phyloP scores from a whole-genome alignment of 2,888 invertebrate genomes.

The Sycophila texana region DNA sequence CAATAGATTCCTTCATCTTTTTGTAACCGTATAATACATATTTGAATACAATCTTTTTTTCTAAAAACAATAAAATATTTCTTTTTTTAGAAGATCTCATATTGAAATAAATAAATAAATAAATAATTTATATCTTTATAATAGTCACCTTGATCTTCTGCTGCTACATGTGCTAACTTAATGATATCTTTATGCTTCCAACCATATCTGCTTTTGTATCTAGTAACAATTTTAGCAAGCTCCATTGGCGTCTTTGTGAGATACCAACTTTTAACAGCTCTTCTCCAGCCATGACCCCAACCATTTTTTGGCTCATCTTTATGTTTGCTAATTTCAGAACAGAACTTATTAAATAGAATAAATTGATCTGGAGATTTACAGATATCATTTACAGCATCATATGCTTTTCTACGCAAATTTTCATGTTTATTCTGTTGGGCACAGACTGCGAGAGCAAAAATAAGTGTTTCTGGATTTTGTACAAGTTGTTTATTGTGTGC shows the following conservation, averaged over 20 bases:
- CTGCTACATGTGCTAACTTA: conserved; percentile 78
- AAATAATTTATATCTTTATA: not conserved
- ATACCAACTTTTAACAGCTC: conserved; percentile 82
- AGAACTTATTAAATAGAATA: conserved; percentile 80
- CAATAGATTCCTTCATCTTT: conserved; percentile 72
- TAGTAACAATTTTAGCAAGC: conserved; percentile 81
- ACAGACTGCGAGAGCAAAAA: conserved; percentile 82
- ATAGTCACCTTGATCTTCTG: conserved; percentile 59
- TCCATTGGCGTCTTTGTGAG: conserved; percentile 79
- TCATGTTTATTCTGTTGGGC: conserved; percentile 74
- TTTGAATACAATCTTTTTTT: conserved; percentile 65
- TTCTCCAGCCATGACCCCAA: conserved; percentile 82
- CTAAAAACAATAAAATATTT: conserved; percentile 57
- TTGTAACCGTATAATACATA: conserved; percentile 79
- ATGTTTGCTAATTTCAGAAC: conserved; percentile 74
- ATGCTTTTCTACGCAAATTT: conserved; percentile 77
- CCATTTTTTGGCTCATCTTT: conserved; percentile 70
- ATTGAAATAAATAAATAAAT: no score
- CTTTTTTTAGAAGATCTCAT: not conserved
- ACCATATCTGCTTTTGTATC: conserved; percentile 80
- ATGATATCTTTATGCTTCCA: conserved; percentile 86
- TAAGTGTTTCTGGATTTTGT: conserved; percentile 79
- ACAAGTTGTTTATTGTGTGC: conserved; percentile 75
- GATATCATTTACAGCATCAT: conserved; percentile 77
- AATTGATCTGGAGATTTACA: conserved; percentile 81